Evolutionary conservation across 2,797 vertebrate species (phyloP), one percentile per base, ranked within the genome.

Genomic region (Philypnodon macrostomus): DNA sequence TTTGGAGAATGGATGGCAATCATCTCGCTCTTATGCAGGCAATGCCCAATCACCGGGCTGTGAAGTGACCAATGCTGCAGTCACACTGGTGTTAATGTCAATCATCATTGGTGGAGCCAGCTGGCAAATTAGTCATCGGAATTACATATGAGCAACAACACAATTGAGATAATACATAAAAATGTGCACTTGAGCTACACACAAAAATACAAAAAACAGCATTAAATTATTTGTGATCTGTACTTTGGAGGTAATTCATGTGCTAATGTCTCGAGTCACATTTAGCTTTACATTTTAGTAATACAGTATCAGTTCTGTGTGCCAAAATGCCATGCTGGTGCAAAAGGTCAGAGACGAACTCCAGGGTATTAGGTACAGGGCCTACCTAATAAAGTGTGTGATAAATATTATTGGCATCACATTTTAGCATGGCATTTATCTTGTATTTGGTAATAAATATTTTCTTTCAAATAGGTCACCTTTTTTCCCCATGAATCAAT

Each of bases 81-180:
- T 80, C 76, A 78, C 46, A 47, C 50, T 65, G 48, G 58, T 67
- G 74, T 66, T 70, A 79, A 77, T 70, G 75, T 72, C 77, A 79
- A 63, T 77, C 81, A 72, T 68, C 56, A 58, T 59, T 52, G 62
- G 48, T 58, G 53, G 67, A 70, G 57, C 63, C 77, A 79, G 68
- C 70, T 79, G 80, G 77, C 66, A 70, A 62, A 70, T 83, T 69
- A 85, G 47, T 85, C 77, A 83, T 68, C 56, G 49, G 58, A 81
- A 74, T 58, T 54, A 40, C 53, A 63, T 64, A 70, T 59, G 58
- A 37, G 23, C 9, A 32, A 62, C 24, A n/a, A n/a, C n/a, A n/a
- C n/a, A n/a, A n/a, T n/a, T n/a, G n/a, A n/a, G n/a, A n/a, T n/a
- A n/a, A n/a, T n/a, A n/a, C n/a, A n/a, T n/a, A n/a, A n/a, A n/a